Base-by-base conservation (phyloP, 2,888 invertebrate genomes). In the Eupithecia inturbata region DNA sequence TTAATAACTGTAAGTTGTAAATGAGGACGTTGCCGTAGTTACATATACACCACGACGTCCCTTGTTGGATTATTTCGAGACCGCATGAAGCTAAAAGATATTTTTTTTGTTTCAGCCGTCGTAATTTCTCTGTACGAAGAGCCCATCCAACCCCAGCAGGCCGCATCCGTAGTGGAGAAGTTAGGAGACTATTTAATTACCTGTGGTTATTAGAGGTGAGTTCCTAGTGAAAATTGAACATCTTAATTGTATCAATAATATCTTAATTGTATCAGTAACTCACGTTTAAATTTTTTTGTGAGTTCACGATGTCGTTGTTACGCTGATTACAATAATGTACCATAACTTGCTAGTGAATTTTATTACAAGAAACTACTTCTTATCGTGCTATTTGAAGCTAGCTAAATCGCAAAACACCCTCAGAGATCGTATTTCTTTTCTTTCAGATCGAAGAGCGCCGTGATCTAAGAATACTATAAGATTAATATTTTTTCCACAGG, bases 141-240 rank as follows among this genome's bases (percentile, higher is more conserved):
- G 95, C 98, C 98, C 92, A 98, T 98, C 95, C 98, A 98, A 95
- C 98, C 98, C 95, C 98, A 98, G 95, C 98, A 98, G 96, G 98
- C 98, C 91, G 98, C 98, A 95, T 98, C 98, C 87, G 98, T 98
- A 95, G 98, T 98, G 95, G 98, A 98, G 96, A 98, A 98, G 96
- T 96, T 98, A 96, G 98, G 98, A 96, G 98, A 98, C 95, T 98
- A 98, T 97, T 97, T 98, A 96, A 96, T 98, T 96, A 97, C 96
- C 96, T 98, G 98, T 96, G 98, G 98, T 96, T 98, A 98, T 97
- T 98, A 98, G 97, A 96, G 96, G 96, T 96, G 88, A 89, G 92
- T 83, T 57, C 26, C 12, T 26, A 14, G 12, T 1, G 26, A 22
- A 22, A 57, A 26, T 12, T 10, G 10, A 53, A 53, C n/a, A 49